Percentiles rank a stretch among this genome's conserved stretches.
Conservation (phyloP, 92 coral and sea anemone species). For the Palythoa grandis region DNA sequence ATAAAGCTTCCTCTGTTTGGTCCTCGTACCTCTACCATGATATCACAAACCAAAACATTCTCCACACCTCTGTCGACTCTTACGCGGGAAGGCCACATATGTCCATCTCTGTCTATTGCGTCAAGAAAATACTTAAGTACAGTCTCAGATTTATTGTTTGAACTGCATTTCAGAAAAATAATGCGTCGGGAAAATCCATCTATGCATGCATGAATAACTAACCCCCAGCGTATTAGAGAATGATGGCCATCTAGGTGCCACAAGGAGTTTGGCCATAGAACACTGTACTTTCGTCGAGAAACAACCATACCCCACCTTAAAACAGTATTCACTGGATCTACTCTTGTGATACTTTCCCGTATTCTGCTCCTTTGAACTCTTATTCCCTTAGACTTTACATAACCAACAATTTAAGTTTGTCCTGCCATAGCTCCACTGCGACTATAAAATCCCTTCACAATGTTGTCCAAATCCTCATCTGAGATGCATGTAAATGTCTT, state of each 20-base stretch:
- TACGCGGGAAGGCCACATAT: not conserved
- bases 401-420: slow-evolving; percentile 14
- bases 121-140: not conserved
- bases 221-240: not conserved
- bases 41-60: not conserved
- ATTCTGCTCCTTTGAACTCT: slow-evolving; percentile 10
- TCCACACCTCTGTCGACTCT: not conserved
- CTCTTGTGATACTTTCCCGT: not conserved
- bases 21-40: not conserved
- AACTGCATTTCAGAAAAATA: not conserved
- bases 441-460: not conserved
- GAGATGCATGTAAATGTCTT: slow-evolving; percentile 10
- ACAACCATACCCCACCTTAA: not conserved
- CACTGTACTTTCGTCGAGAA: not conserved
- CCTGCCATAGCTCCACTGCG: slow-evolving; percentile 19
- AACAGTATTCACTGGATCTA: not conserved
- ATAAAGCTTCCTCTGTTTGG: not conserved
- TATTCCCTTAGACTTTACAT: slow-evolving; percentile 1
- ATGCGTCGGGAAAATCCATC: slow-evolving; percentile 43
- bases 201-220: slow-evolving; percentile 45
- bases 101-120: not conserved
- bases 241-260: not conserved
- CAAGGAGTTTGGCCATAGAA: not conserved
- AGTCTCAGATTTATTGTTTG: not conserved
- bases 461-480: slow-evolving; percentile 10